Base-by-base conservation (phyloP, 2,888 invertebrate genomes). In the Drosophila nr. medialis region DNA sequence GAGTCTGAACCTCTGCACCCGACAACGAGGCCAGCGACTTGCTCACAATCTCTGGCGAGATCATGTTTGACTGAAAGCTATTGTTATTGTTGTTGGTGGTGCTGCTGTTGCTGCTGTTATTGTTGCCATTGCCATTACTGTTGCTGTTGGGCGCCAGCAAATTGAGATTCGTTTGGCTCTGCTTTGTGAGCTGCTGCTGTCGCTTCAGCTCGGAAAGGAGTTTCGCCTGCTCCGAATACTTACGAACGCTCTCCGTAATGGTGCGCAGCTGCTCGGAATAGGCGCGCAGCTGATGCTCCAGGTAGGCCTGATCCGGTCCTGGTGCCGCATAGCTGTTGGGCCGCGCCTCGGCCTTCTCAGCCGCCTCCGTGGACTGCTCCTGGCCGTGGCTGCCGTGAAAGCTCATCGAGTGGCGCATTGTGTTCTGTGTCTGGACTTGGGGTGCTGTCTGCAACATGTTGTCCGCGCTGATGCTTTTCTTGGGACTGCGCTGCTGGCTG, bases 161-260 rank as follows among this genome's bases (percentile, higher is more conserved):
- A 58, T 89, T 89, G 32, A 73, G 89, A 77, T 83, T 86, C 32
- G 72, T 80, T 49, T 78, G 76, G 60, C 83, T 79, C 50, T 89
- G 91, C 62, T 91, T 92, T 15, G 90, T 91, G 30, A 92, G 59
- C 64, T 92, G 92, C 67, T 93, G 93, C 55, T 93, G 93, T 0
- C 93, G 90, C 63, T 93, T 93, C 2, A 93, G 64, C 73, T 93
- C 93, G 0, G 93, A 93, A 4, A 93, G 75, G 6, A 93, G 69
- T 70, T 93, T 93, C 1, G 93, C 93, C 66, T 93, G 93, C 65
- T 93, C 93, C 4, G 93, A 93, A 72, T 93, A 93, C 68, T 93
- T 93, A 5, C 93, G 86, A 30, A 93, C 93, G 75, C 93, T 93
- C 67, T 93, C 93, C 0, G 93, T 93, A 21, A 93, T 93, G 42